Evolutionary conservation across 2,797 vertebrate genomes (phyloP), one percentile per base, ranked within the genome.

Genomic region (Megaceryle alcyon): DNA sequence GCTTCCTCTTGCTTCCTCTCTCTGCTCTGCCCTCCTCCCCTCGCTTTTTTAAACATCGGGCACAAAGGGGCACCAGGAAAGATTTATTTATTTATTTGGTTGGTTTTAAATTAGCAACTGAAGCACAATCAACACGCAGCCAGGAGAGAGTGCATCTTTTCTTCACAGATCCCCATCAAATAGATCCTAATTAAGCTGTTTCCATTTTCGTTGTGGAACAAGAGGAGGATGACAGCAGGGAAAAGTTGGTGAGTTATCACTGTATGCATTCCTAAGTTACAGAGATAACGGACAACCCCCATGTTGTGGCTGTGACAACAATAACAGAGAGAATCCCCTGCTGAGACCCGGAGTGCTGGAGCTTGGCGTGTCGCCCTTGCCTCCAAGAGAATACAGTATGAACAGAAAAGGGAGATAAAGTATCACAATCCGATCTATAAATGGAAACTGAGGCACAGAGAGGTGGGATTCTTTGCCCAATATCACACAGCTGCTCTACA

Each of bases 191-290:
- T 95, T 90, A 93, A 94, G 92, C 25, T 78, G 90, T 70, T 87
- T 64, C 85, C 14, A 2, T 73, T 90, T 88, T 59, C 75, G 68
- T n/a, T 28, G 49, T 46, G 75, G 83, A 28, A 18, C 26, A 75
- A 49, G 70, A 35, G 26, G 29, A 65, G 35, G 79, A 49, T n/a
- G 88, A 75, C 31, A 5, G 88, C 71, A 93, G 92, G 90, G 96
- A 87, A 26, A 93, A 94, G 88, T 78, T 94, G 90, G 93, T 46
- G 81, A 93, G 78, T 92, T 96, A 94, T 95, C 95, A 61, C 71
- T 0, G 5, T 46, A 31, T 53, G 29, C 20, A 10, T 71, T 86
- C 60, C 35, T 69, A 93, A 95, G 88, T 88, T 85, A 6, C 49
- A 68, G 95, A 83, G 94, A 96, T 95, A 92, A 96, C 96, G 90